phyloP scores from a whole-genome alignment of 2,113 vertebrate genomes.

The Gavialis gangeticus region DNA sequence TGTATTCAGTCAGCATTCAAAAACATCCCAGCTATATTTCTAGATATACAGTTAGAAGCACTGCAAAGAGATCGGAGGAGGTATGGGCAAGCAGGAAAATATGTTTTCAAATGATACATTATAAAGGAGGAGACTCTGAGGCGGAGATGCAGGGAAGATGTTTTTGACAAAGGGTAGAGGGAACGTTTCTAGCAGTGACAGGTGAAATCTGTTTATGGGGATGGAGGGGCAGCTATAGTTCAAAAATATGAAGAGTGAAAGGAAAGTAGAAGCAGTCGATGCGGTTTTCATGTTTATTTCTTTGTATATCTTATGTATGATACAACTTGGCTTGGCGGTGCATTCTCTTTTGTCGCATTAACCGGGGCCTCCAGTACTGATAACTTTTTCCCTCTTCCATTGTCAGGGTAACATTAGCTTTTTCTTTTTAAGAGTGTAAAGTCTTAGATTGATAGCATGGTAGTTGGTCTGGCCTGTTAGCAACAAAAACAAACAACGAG shows the following conservation, averaged over 20 bases:
- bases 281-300: neutral
- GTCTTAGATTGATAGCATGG: neutral
- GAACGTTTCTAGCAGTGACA: neutral
- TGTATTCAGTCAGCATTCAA: neutral
- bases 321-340: neutral
- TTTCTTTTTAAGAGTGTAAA: neutral
- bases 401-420: neutral
- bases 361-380: neutral
- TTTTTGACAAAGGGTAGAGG: neutral
- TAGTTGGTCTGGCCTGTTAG: neutral
- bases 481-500: neutral
- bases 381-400: neutral
- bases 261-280: neutral
- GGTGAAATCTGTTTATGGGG: neutral
- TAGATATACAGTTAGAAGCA: neutral
- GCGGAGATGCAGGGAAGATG: neutral
- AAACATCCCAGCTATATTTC: neutral
- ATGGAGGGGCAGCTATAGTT: neutral
- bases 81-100: neutral
- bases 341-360: neutral
- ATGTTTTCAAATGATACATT: neutral
- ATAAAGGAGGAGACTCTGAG: neutral
- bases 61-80: neutral
- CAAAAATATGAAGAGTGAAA: neutral
- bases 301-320: neutral